phyloP scores from a whole-genome alignment of 92 coral and sea anemone genomes.

The Montipora capitata region DNA sequence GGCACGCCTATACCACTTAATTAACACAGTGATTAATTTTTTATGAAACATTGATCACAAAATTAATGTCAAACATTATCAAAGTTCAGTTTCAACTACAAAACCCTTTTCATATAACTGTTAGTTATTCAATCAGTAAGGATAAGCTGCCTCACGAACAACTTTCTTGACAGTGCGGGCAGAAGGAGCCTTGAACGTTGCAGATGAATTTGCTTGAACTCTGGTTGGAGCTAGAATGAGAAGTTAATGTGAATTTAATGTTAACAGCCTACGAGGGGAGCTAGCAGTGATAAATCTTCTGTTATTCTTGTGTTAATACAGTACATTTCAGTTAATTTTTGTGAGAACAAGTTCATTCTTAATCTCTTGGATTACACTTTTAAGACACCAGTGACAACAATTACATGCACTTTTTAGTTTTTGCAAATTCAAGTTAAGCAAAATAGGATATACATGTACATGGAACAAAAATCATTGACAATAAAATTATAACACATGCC shows the following conservation, averaged over 20 bases:
- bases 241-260: slow-evolving; percentile 56
- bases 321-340: neutral
- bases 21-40: neutral
- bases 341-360: neutral
- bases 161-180: slow-evolving; percentile 93
- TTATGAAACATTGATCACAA: slow-evolving; percentile 19
- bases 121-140: slow-evolving; percentile 73
- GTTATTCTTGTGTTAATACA: neutral
- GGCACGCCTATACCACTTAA: neutral
- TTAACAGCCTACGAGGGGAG: slow-evolving; percentile 4
- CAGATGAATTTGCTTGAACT: slow-evolving; percentile 78
- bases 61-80: neutral
- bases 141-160: slow-evolving; percentile 95
- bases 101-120: slow-evolving; percentile 23
- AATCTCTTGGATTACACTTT: neutral
- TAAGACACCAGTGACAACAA: neutral
- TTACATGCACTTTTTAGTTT: too few species aligned
- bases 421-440: neutral
- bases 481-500: too few species aligned
- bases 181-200: slow-evolving; percentile 92
- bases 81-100: slow-evolving; percentile 23
- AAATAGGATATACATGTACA: neutral
- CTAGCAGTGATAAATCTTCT: neutral
- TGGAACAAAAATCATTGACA: too few species aligned
- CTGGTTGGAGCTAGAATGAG: slow-evolving; percentile 95